Percentiles rank a stretch among this genome's conserved stretches.
Evolutionary conservation across 1,140 invertebrate species (phyloP).

Genomic region (Drosophila sp.): DNA sequence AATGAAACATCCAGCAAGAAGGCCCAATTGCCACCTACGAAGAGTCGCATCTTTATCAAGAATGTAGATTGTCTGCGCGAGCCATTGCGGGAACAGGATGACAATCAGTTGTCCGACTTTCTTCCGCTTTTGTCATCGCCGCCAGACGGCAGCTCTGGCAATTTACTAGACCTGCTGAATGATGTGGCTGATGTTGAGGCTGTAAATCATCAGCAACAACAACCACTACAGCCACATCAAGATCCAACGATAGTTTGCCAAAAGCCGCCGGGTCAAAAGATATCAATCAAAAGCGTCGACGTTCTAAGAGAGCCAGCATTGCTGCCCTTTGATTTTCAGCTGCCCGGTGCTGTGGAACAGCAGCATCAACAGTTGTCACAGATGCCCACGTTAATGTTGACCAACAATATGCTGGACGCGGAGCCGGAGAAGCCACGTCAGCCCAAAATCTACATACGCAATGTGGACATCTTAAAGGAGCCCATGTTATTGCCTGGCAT

Average conservation of each 20-base stretch:
- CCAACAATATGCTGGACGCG: constrained; percentile 36
- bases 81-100: constrained; percentile 50
- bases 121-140: constrained; percentile 44
- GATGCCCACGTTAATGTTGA: constrained; percentile 29
- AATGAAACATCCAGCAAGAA: constrained; percentile 13
- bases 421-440: constrained; percentile 61
- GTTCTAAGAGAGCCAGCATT: constrained; percentile 73
- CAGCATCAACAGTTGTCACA: constrained; percentile 7
- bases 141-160: constrained; percentile 21
- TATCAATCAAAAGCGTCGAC: constrained; percentile 82
- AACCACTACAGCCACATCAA: constrained; percentile 3
- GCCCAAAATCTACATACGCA: constrained; percentile 81
- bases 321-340: constrained; percentile 67
- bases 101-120: constrained; percentile 44
- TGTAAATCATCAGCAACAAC: constrained; percentile 12
- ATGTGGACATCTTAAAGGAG: constrained; percentile 78
- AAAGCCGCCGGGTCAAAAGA: constrained; percentile 69
- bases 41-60: constrained; percentile 79
- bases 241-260: not conserved
- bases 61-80: constrained; percentile 79
- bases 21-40: constrained; percentile 25
- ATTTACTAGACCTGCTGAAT: constrained; percentile 67
- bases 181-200: constrained; percentile 41
- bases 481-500: constrained; percentile 68
- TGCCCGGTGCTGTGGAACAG: constrained; percentile 29